Evolutionary conservation across 2,888 invertebrate species (phyloP), one percentile per base, ranked within the genome.

Genomic region (Melanchra persicariae): DNA sequence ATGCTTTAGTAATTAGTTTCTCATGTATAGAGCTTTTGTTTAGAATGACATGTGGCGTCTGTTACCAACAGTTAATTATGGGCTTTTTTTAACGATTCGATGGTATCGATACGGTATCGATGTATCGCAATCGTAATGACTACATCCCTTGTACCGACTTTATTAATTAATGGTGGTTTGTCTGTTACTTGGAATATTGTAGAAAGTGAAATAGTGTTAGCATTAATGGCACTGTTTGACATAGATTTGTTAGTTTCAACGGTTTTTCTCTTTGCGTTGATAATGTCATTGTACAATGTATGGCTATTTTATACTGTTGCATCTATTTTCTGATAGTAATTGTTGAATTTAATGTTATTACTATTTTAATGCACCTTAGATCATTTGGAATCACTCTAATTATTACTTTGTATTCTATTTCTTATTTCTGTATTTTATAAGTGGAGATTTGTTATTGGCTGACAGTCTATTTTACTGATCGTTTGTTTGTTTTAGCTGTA

Each of bases 31-130:
- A 88, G 91, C 92, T 93, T 94, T 93, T 93, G 93, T 95, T 93
- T 91, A 89, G 90, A 94, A 90, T 94, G 95, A 95, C 95, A 96
- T 96, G 95, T 95, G 95, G 94, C 88, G 88, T 87, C 89, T 89
- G 90, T 89, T 90, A 91, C 90, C 87, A 89, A 89, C 88, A 82
- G 91, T 91, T 93, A 93, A 93, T 94, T 93, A 94, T 91, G 87
- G 90, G 87, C 82, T 79, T 85, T 91, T 90, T 90, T 91, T 91
- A 89, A 91, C 90, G 90, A 91, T 89, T 80, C 87, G 88, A 89
- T 89, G 66, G 87, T 90, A 91, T 93, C 91, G 92, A 94, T 83
- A 78, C 89, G 67, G 85, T 87, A 88, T 88, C 85, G 89, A 89
- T 85, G 76, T 79, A 82, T 88, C 74, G 80, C 82, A 78, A 82